Evolutionary conservation across 2,797 vertebrate genomes (phyloP).

Genomic region (Phaenicophaeus curvirostris): DNA sequence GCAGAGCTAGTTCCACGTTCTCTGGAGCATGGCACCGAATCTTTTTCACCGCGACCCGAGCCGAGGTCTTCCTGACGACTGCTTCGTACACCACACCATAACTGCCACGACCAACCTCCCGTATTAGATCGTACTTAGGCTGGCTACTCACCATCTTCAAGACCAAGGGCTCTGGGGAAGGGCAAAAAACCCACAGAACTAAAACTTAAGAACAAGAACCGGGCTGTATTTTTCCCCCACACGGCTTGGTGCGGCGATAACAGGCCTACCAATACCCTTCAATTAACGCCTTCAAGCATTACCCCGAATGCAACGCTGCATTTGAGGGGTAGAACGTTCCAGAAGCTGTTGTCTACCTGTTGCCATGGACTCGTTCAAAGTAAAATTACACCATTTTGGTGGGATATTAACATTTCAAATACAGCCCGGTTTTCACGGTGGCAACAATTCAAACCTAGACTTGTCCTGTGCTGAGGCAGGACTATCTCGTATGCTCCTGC

Average conservation of each 20-base stretch:
- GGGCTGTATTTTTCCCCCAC: constrained; percentile 55
- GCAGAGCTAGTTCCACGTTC: constrained; percentile 95
- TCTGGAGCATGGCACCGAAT: constrained; percentile 97
- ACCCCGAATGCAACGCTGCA: not conserved
- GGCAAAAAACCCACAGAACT: constrained; percentile 62
- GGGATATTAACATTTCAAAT: not conserved
- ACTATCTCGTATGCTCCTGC: not conserved
- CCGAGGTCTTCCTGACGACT: constrained; percentile 87
- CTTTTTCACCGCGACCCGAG: constrained; percentile 95
- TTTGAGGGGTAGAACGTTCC: not conserved
- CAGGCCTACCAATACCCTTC: not conserved
- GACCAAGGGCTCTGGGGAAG: constrained; percentile 79
- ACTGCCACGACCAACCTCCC: constrained; percentile 98
- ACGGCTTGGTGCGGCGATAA: constrained; percentile 22
- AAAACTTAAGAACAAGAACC: constrained; percentile 57
- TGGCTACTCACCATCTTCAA: constrained; percentile 99
- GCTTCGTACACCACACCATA: constrained; percentile 99
- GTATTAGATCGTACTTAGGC: constrained; percentile 98
- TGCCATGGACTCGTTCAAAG: not conserved
- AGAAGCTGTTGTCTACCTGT: not conserved
- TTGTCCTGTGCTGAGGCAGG: not conserved
- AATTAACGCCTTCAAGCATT: fast-evolving
- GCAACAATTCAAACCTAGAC: constrained; percentile 38
- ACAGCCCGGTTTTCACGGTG: constrained; percentile 13
- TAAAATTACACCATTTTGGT: fast-evolving